Base-by-base conservation (phyloP, 2,113 vertebrate genomes). In the Athene cunicularia region DNA sequence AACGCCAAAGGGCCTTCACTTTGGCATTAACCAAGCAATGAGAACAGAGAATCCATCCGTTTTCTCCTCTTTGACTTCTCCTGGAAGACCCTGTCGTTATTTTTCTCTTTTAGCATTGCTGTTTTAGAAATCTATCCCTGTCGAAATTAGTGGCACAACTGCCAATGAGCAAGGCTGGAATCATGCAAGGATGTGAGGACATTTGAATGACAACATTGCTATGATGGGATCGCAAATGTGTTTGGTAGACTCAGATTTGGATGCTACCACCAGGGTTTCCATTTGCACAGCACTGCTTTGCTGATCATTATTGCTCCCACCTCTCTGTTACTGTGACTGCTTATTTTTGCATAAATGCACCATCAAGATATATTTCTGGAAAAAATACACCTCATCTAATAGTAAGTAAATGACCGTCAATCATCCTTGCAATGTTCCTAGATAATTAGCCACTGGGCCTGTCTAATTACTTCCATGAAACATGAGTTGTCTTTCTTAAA, bases 401-500 rank as follows among this genome's bases (percentile, higher is more conserved):
- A 98, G 98, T 97, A 97, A 98, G 98, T 98, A 99, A 99, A 98
- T 98, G 98, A 98, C 98, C 98, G 96, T 98, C 98, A 98, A 97
- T 99, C 98, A 99, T 98, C 98, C 98, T 98, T 99, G 98, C 98
- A 98, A 97, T 98, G 98, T 98, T 97, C 98, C 95, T 94, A 97
- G 98, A 98, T 99, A 99, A 99, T 98, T 99, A 98, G 98, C 96
- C 97, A 83, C 98, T 98, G 97, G 98, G 95, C 97, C 97, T 95
- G 98, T 98, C 99, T 99, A 99, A 99, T 99, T 99, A 99, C 98
- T 98, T 98, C 97, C 96, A 97, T 98, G 98, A 99, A 99, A 99
- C 98, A 92, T 97, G 98, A 99, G 98, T 98, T 97, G 80, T 96
- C 91, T 94, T 94, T 98, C 97, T 98, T 98, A 96, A 94, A 97